Evolutionary conservation across 2,113 vertebrate species (phyloP), one percentile per base, ranked within the genome.

Genomic region (Mystacornis crossleyi): DNA sequence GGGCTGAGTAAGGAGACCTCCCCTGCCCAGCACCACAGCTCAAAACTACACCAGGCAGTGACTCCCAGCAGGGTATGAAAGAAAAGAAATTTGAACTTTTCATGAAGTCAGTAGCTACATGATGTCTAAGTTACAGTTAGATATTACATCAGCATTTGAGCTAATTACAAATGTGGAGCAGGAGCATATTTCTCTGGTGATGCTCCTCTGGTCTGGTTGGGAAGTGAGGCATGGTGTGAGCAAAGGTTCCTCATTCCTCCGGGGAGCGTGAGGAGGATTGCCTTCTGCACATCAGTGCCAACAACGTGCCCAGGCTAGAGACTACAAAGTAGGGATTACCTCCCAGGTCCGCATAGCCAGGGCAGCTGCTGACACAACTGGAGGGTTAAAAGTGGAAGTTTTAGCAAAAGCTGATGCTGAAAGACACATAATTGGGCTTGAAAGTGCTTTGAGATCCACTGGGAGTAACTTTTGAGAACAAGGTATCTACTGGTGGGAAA

Each of bases 161-260:
- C 51, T 51, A 20, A 51, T 36, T 33, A 55, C n/a, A 70, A 43
- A 79, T 5, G 7, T 47, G 38, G 25, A 79, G 6, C 6, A 57
- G 4, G 47, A 65, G 12, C 28, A 66, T 8, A 5, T 38, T 50
- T 64, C 57, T 72, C 29, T 79, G 34, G 14, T 21, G 24, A 4
- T 51, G 31, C 14, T 51, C 18, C 33, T 34, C 10, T 53, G 31
- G 14, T 51, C 58, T 7, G 3, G 9, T 18, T 62, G 51, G 55
- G 26, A 62, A 70, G 31, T 0, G 2, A 86, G 53, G 19, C 15
- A 10, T 0, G 0, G 33, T 34, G 50, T 8, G 3, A 6, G 40
- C n/a, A 70, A 74, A 48, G 14, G 38, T 40, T 69, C 11, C 47
- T 79, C 21, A 9, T 53, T 82, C 28, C 23, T 61, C 51, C 3